Base-by-base conservation (phyloP, 2,113 vertebrate genomes). In the Polypterus senegalus region DNA sequence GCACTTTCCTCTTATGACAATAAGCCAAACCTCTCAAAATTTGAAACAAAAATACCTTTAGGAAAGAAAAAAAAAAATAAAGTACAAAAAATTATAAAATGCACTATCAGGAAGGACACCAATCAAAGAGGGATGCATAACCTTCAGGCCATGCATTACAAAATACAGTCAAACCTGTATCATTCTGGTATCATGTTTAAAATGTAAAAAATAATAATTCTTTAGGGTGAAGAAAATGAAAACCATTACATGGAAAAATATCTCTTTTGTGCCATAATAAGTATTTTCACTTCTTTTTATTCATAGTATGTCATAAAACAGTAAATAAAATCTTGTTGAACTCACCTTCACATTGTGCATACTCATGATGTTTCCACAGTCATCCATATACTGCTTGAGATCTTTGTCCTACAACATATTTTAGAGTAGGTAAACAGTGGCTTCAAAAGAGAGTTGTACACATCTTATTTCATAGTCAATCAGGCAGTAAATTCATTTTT, bases 351-450 rank as follows among this genome's bases (percentile, higher is more conserved):
- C 96, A 59, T 99, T 99, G 81, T 99, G 96, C 94, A 98, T 97
- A 65, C 94, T 99, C 96, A 99, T 99, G 70, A 99, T 98, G 77
- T 97, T 99, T 47, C 95, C 94, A 79, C 96, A 99, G 76, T 99
- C 96, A 47, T 99, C 96, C 96, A 99, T 99, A 76, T 99, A 99
- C 83, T 99, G 96, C 76, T 99, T 99, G 74, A 99, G 81, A 73
- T 99, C 96, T 76, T 99, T 99, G 70, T 99, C 96, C 96, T 99
- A 52, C 62, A 75, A 77, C 64, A 79, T 27, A 79, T 11, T 54
- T 59, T 4, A 58, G 3, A 68, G 9, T 11, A 48, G 9, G 11
- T 9, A 9, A 43, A 27, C 4, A 57, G 5, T 64, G 52, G 9
- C 9, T 54, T 9, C n/a, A 9, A 9, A 9, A 11, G 48, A 61